Evolutionary conservation across 1,140 invertebrate genomes (phyloP), one percentile per base, ranked within the genome.

Genomic region (Drosophila truncata): DNA sequence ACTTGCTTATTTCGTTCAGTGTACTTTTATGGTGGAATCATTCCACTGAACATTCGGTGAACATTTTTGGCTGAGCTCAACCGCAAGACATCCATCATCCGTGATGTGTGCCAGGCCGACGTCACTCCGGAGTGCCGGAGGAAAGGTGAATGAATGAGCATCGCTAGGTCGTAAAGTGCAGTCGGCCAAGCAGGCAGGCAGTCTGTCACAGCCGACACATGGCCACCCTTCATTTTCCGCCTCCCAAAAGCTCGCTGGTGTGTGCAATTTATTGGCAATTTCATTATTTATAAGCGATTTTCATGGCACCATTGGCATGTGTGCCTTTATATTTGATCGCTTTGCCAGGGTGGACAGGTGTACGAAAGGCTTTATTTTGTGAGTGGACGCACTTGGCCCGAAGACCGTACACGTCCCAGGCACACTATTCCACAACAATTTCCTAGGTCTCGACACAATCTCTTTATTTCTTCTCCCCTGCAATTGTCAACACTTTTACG

Each of bases 231-330:
- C 27, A 8, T 4, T 46, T 35, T 52, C 10, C 46, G 6, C 23
- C 25, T 20, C 23, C 42, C 20, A 33, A 50, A 37, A 37, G 11
- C 16, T 41, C 44, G 33, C 42, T 64, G 37, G 50, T 42, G 47
- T 71, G 49, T 78, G 61, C 80, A 80, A 64, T 87, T 88, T 87
- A 87, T 84, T 78, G 80, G 65, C 73, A 69, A 81, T 84, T 87
- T 72, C 82, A 72, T 86, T 86, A 86, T 79, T 79, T 82, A 86
- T 81, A 86, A 79, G 67, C 75, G 66, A 49, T 75, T 85, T 78
- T 75, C 77, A 85, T 58, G 64, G 54, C 65, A 57, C 23, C 71
- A 72, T 49, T 77, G 50, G 11, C 63, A 46, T 61, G 33, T 52
- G 37, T 71, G 47, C 59, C 42, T 39, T 47, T 49, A 44, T 41